Percentiles rank a stretch among this genome's conserved stretches.
phyloP scores from a whole-genome alignment of 2,888 invertebrate genomes.

The Caenorhabditis japonica region DNA sequence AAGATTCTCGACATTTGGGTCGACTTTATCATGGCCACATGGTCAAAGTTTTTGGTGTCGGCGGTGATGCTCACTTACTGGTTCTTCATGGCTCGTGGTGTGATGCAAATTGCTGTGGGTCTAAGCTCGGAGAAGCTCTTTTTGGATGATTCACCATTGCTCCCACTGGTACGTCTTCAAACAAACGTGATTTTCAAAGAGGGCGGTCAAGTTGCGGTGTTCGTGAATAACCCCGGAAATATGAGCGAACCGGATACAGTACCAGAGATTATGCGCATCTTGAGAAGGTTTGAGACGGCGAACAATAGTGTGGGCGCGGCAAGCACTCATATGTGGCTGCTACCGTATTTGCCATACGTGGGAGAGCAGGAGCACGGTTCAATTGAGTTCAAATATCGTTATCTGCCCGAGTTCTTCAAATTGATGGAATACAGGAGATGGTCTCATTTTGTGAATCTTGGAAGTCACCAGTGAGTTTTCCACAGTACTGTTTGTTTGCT shows the following conservation, averaged over 20 bases:
- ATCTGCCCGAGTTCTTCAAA: constrained; percentile 75
- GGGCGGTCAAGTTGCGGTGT: constrained; percentile 75
- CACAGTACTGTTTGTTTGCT: not conserved
- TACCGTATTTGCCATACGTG: constrained; percentile 73
- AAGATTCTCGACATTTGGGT: constrained; percentile 69
- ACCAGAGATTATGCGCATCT: constrained; percentile 70
- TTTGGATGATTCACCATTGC: constrained; percentile 76
- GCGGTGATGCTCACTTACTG: constrained; percentile 67
- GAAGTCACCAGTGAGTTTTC: constrained; percentile 66
- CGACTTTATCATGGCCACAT: constrained; percentile 71
- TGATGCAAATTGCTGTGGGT: constrained; percentile 74
- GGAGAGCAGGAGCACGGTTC: constrained; percentile 76
- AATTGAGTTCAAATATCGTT: constrained; percentile 76
- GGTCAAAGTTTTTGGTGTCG: constrained; percentile 66
- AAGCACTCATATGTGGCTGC: constrained; percentile 75
- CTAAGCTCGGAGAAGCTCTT: constrained; percentile 76
- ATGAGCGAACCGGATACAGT: constrained; percentile 68
- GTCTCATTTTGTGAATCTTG: constrained; percentile 75
- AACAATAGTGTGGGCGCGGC: constrained; percentile 72
- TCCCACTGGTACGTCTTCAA: constrained; percentile 75
- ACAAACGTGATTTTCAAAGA: constrained; percentile 76
- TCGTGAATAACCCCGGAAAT: constrained; percentile 76
- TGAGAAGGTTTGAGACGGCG: constrained; percentile 71
- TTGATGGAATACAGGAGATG: constrained; percentile 73
- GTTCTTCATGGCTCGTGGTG: constrained; percentile 72